Evolutionary conservation across 1,140 invertebrate species (phyloP), one percentile per base, ranked within the genome.

Genomic region (Dinoponera quadriceps): DNA sequence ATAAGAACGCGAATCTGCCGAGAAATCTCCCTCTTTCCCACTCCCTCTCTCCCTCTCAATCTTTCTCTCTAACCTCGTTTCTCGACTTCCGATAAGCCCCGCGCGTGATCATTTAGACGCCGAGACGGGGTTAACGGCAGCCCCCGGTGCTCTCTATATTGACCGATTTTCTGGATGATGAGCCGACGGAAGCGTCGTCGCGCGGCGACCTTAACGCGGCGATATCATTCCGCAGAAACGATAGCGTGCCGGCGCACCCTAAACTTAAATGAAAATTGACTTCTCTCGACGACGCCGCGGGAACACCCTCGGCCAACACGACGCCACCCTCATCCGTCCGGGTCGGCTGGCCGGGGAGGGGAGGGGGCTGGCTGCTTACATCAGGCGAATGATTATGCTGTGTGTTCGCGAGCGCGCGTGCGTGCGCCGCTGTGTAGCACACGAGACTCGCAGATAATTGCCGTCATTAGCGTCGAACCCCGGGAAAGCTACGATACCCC

Each of bases 251-350:
- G 87, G 88, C 90, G 88, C 91, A 82, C 91, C 91, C 88, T 91
- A 90, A 92, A 85, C 88, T 85, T 87, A 91, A 91, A 92, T 91
- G 90, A 91, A 91, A 91, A 91, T 91, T 92, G 91, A 92, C 90
- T 91, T 88, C 88, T 87, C 82, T 82, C 78, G 69, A 82, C 80
- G 88, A 90, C 85, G 75, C 49, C 81, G 80, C 87, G 71, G 75
- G 44, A 81, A 68, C 85, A 83, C 88, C 88, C 85, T 87, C 84
- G 73, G 74, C 86, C 72, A 71, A 78, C 68, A 85, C 69, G 57
- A 60, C 68, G 68, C 69, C 69, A 63, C 69, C 69, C 68, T 16
- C 54, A 16, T 44, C 44, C 20, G 18, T 69, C 29, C 20, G 14
- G 13, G 29, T 55, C 33, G 29, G 3, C 55, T 11, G 25, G 55